Evolutionary conservation across 2,888 invertebrate species (phyloP).

Genomic region (Hedya salicella): DNA sequence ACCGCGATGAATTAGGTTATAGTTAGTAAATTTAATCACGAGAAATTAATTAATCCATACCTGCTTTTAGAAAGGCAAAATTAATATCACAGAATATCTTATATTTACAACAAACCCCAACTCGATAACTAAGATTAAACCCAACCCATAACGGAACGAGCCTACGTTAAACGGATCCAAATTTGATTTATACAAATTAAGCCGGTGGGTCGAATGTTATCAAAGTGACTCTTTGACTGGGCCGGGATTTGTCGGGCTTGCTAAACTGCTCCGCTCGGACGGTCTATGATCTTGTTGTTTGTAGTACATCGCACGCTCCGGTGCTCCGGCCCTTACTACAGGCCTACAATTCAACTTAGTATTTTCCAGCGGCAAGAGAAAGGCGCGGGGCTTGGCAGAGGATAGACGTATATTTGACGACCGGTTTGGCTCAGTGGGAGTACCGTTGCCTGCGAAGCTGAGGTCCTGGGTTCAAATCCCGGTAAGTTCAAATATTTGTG

Average conservation of each 20-base stretch:
- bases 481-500: too few relatives aligned
- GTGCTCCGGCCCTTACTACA: constrained; percentile 51
- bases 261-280: constrained; percentile 70
- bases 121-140: constrained; percentile 37
- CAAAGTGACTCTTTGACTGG: constrained; percentile 70
- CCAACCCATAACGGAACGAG: constrained; percentile 28
- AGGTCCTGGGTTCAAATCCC: too few relatives aligned
- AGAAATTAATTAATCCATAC: not conserved
- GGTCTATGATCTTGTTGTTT: constrained; percentile 69
- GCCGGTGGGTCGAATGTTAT: constrained; percentile 70
- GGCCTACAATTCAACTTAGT: constrained; percentile 56
- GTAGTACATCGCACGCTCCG: constrained; percentile 51
- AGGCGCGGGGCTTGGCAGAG: too few relatives aligned
- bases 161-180: constrained; percentile 50
- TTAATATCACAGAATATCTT: not conserved
- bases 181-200: constrained; percentile 78
- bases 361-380: too few relatives aligned
- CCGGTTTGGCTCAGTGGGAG: too few relatives aligned
- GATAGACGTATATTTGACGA: too few relatives aligned
- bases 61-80: not conserved
- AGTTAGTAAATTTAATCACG: too few relatives aligned
- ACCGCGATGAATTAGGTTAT: too few relatives aligned
- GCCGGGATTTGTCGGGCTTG: constrained; percentile 69
- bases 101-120: constrained; percentile 12
- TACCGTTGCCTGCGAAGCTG: too few relatives aligned